These are phyloP conservation scores for Temnopleurus reevesii DNA, from an alignment of 53 echinoderm and acorn worm genomes.

Conservation along the genomic window DNA sequence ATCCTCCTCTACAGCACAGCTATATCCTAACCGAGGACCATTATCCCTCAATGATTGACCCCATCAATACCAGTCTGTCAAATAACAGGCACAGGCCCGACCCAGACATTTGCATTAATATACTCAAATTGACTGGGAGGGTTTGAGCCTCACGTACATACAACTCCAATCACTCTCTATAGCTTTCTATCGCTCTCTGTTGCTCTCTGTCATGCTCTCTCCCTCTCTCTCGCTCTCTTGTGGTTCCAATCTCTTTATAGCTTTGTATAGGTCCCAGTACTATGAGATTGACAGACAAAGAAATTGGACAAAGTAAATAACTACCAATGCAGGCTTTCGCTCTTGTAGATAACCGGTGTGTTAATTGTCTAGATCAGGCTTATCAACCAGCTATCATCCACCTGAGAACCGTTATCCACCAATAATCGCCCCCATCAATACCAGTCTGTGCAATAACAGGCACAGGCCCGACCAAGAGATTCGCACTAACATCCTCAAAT, in stretches of 20 bases:
- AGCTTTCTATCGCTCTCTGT: too few relatives aligned
- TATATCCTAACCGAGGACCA: background rate
- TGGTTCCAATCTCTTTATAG: too few relatives aligned
- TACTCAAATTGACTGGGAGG: conserved; percentile 6
- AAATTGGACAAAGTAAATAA: too few relatives aligned
- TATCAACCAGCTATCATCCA: background rate
- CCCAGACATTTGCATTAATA: conserved; percentile 17
- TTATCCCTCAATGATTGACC: conserved; percentile 13
- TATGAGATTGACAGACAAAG: too few relatives aligned
- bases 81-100: background rate
- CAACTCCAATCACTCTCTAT: too few relatives aligned
- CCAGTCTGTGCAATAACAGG: background rate
- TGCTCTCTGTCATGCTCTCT: too few relatives aligned
- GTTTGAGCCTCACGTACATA: background rate
- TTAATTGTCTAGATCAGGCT: too few relatives aligned
- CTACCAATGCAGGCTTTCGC: too few relatives aligned
- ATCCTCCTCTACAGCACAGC: too few relatives aligned
- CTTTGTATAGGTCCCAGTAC: too few relatives aligned
- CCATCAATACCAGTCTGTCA: conserved; percentile 18
- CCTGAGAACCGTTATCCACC: background rate
- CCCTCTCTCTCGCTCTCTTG: too few relatives aligned
- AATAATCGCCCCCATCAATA: conserved; percentile 22
- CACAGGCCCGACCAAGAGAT: background rate
- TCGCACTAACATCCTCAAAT: conserved; percentile 14
- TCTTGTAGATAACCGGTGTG: too few relatives aligned